Base-by-base conservation (phyloP, 2,113 vertebrate species). In the Scomber colias region DNA sequence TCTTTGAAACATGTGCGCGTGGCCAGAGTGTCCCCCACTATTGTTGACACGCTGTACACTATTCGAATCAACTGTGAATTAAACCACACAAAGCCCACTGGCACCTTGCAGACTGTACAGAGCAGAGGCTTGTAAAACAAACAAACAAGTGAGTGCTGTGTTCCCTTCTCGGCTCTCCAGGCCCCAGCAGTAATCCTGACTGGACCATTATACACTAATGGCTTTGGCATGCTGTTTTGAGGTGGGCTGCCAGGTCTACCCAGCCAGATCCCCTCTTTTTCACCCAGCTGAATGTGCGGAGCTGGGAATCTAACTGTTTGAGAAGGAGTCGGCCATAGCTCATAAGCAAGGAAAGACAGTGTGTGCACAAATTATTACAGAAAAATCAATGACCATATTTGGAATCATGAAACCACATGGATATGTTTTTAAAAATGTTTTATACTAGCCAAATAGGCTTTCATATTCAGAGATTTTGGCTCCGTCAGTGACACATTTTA, bases 121-220 rank as follows among this genome's bases (percentile, higher is more conserved):
- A 75, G 82, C 75, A 59, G 60, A 81, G 84, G 57, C 82, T 79
- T 81, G 85, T 89, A 89, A 89, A 92, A 87, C 88, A 92, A 92
- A 94, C 89, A 93, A 93, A 91, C 89, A 90, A 91, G 87, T 81
- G 81, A 84, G 83, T 21, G 78, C 90, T 90, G 80, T 84, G 84
- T 89, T 92, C 81, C 77, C 85, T 81, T 77, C 75, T 76, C 70
- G 46, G 77, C 82, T 87, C 81, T 85, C 82, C 80, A 79, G 83
- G 78, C 83, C 82, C 83, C 87, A 76, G 79, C 82, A 78, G 88
- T 87, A 85, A 87, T 85, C 87, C 86, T 90, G 90, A 93, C 91
- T 91, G 87, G 89, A 81, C 90, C 81, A 90, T 89, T 92, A 91
- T 92, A 89, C 77, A 81, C 84, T 90, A 93, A 91, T 89, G 88